Percentiles rank a stretch among this genome's conserved stretches.
Conservation (phyloP, 1,140 invertebrate species). For the Laupala kohalensis region DNA sequence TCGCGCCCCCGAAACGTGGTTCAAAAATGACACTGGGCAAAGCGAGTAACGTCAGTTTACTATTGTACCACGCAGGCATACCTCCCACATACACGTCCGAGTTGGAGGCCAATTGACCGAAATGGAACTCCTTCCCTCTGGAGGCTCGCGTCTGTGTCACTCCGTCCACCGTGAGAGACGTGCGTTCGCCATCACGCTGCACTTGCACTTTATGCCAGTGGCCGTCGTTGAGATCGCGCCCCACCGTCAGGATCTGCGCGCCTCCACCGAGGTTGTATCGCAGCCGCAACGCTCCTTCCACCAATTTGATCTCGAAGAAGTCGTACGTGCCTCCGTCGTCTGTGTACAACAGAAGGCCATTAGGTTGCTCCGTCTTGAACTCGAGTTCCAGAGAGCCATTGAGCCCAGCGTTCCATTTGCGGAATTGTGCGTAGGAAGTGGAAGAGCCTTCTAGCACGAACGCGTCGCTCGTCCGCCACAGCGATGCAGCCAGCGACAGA, state of each 20-base stretch:
- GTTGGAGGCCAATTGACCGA: constrained; percentile 70
- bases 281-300: constrained; percentile 75
- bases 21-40: constrained; percentile 83
- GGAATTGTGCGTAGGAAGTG: constrained; percentile 77
- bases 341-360: constrained; percentile 79
- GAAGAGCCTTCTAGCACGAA: constrained; percentile 72
- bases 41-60: constrained; percentile 65
- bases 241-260: constrained; percentile 75
- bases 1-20: constrained; percentile 69
- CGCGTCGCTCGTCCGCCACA: constrained; percentile 18
- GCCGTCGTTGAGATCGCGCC: constrained; percentile 70
- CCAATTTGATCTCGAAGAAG: constrained; percentile 89
- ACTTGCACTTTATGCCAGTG: constrained; percentile 83
- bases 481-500: not conserved
- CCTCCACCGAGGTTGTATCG: constrained; percentile 77
- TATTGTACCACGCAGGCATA: constrained; percentile 77
- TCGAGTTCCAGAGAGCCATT: constrained; percentile 83
- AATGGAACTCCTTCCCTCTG: constrained; percentile 70
- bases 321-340: constrained; percentile 89
- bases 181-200: constrained; percentile 58
- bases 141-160: constrained; percentile 57
- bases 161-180: constrained; percentile 67
- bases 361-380: constrained; percentile 81
- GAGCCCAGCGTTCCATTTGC: constrained; percentile 74
- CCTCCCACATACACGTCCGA: constrained; percentile 86